Percentiles rank a stretch among this genome's conserved stretches.
phyloP scores from a whole-genome alignment of 1,140 invertebrate species.

The Saccostrea glomerata region DNA sequence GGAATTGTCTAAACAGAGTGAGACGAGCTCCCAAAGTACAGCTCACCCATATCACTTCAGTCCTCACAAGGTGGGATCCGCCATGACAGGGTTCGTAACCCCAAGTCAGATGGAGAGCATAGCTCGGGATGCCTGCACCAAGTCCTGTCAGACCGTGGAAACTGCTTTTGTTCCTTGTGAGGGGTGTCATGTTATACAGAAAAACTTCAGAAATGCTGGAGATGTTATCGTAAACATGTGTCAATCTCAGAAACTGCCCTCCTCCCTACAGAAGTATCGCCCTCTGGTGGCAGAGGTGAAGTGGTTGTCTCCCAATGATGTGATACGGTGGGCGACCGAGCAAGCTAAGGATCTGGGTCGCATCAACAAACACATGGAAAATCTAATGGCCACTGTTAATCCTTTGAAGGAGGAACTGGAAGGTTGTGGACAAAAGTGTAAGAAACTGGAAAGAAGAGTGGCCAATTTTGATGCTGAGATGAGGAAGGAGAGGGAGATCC shows the following conservation, averaged over 20 bases:
- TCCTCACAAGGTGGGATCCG: slow-evolving; percentile 45
- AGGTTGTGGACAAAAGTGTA: slow-evolving; percentile 63
- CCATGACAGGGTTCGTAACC: slow-evolving; percentile 46
- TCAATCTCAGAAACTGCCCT: slow-evolving; percentile 72
- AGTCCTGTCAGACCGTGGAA: slow-evolving; percentile 75
- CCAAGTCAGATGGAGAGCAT: slow-evolving; percentile 58
- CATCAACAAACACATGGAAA: slow-evolving; percentile 71
- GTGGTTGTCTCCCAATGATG: slow-evolving; percentile 74
- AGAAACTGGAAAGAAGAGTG: slow-evolving; percentile 69
- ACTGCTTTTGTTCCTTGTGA: slow-evolving; percentile 78
- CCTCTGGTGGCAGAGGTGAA: slow-evolving; percentile 67
- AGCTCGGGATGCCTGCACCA: slow-evolving; percentile 71
- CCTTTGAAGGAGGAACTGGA: slow-evolving; percentile 70
- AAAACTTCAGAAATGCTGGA: slow-evolving; percentile 69
- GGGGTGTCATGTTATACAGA: slow-evolving; percentile 74
- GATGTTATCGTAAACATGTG: slow-evolving; percentile 71
- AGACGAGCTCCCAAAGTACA: slow-evolving; percentile 12
- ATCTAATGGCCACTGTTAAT: slow-evolving; percentile 67
- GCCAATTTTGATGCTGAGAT: slow-evolving; percentile 69
- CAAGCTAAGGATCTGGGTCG: slow-evolving; percentile 75
- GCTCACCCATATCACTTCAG: slow-evolving; percentile 22
- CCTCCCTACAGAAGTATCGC: slow-evolving; percentile 71
- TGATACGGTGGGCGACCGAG: slow-evolving; percentile 73
- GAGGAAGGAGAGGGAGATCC: slow-evolving; percentile 70
- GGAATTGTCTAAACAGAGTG: slow-evolving; percentile 40